phyloP scores from a whole-genome alignment of 2,888 invertebrate genomes.

The Orchestes rusci region DNA sequence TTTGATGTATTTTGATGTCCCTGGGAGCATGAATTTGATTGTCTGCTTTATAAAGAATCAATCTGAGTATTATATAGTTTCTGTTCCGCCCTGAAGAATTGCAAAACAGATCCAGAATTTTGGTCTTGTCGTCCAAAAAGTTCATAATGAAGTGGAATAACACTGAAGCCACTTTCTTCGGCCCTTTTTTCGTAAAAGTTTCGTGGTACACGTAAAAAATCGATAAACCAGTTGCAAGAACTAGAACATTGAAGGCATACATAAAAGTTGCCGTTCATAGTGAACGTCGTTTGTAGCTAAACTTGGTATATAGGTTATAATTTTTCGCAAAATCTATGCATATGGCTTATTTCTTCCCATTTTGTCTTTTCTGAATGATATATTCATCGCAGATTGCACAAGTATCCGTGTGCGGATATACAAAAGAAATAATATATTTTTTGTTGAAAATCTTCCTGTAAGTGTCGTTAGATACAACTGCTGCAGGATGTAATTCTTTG shows the following conservation, averaged over 20 bases:
- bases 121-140: slow-evolving; percentile 16
- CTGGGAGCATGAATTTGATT: too few relatives aligned
- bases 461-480: slow-evolving; percentile 7
- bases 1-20: too few relatives aligned
- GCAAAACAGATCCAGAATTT: slow-evolving; percentile 30
- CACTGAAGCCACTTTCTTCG: slow-evolving; percentile 28
- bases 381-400: slow-evolving; percentile 8
- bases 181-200: slow-evolving; percentile 26
- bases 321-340: slow-evolving; percentile 1
- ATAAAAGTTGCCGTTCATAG: slow-evolving; percentile 27
- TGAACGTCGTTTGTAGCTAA: slow-evolving; percentile 15
- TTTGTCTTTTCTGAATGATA: too few relatives aligned
- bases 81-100: slow-evolving; percentile 33
- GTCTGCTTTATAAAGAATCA: too few relatives aligned
- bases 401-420: slow-evolving; percentile 10
- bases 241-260: slow-evolving; percentile 29
- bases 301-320: too few relatives aligned
- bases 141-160: slow-evolving; percentile 24
- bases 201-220: slow-evolving; percentile 29
- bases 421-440: slow-evolving; percentile 10
- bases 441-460: slow-evolving; percentile 7
- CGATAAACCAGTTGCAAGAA: slow-evolving; percentile 20
- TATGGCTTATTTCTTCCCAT: background rate
- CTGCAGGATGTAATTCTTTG: slow-evolving; percentile 4
- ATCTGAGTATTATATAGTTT: slow-evolving; percentile 31